Evolutionary conservation across 1,140 invertebrate genomes (phyloP), one percentile per base, ranked within the genome.

Genomic region (Wasmannia auropunctata): DNA sequence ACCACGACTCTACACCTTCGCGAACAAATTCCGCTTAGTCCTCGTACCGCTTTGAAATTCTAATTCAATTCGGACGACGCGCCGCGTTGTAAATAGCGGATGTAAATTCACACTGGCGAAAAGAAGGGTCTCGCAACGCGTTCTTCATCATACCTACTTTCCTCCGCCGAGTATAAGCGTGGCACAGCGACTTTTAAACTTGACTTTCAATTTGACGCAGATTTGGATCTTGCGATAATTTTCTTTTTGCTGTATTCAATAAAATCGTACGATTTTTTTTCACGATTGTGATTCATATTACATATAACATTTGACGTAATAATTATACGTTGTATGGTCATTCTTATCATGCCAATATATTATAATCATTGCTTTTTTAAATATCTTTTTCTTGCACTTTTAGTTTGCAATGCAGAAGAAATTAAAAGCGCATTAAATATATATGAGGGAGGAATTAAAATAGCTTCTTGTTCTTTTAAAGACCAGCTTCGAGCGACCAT

Each of bases 51-150:
- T 81, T 81, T 72, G 51, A 88, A 88, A 84, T 90, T 77, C 86
- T 74, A 87, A 91, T 88, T 87, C 84, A 86, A 85, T 87, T 80
- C 62, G 65, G 67, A 37, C 34, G 34, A 28, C 37, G 70, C 34
- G 70, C 28, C 65, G 51, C n/a, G 72, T 84, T 87, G 63, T 87
- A 83, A 74, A 79, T 51, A 60, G 40, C 28, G 28, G 22, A 81
- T 79, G 75, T 65, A 84, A 75, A 84, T 65, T 79, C 46, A 62
- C 40, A 25, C n/a, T n/a, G 43, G 1, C 43, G 25, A 25, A 49
- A 34, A 37, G 28, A 69, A 58, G 40, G 34, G n/a, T 37, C 10
- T 40, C 34, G 0, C 34, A 19, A 58, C 37, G 31, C 19, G 51
- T 70, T 65, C 8, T 16, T 25, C 31, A 14, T 60, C 6, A 19